phyloP scores from a whole-genome alignment of 2,797 vertebrate species.

The Allobates femoralis region DNA sequence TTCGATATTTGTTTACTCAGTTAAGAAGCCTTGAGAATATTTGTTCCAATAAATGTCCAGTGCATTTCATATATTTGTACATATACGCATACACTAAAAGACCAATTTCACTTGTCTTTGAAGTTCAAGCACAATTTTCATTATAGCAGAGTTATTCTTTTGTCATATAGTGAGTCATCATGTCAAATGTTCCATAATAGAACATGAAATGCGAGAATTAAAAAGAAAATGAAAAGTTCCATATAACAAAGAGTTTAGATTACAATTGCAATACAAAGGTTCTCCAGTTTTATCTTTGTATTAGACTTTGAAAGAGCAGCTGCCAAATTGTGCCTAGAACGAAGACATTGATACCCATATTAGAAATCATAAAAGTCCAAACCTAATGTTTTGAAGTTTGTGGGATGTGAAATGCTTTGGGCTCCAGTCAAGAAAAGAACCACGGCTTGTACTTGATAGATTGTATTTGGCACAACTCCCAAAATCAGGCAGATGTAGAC shows the following conservation, averaged over 20 bases:
- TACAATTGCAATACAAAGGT: not conserved
- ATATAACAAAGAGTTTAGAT: not conserved
- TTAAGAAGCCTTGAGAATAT: not conserved
- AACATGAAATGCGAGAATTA: not conserved
- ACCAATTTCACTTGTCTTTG: not conserved
- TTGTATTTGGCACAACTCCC: slow-evolving; percentile 68
- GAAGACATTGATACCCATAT: not conserved
- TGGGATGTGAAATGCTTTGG: slow-evolving; percentile 69
- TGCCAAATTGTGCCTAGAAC: not conserved
- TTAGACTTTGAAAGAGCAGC: not conserved
- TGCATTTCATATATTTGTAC: not conserved
- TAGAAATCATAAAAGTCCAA: slow-evolving; percentile 30
- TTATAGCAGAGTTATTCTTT: not conserved
- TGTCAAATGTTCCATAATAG: not conserved
- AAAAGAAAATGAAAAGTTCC: no score
- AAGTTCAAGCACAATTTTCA: not conserved
- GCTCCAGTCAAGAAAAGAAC: slow-evolving; percentile 70
- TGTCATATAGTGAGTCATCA: not conserved
- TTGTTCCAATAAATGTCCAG: not conserved
- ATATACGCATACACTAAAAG: not conserved
- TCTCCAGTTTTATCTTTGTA: not conserved
- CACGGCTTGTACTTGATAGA: slow-evolving; percentile 68
- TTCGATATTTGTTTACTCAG: not conserved
- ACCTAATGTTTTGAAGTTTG: slow-evolving; percentile 76
- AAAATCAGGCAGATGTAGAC: slow-evolving; percentile 69